These are phyloP conservation scores for Hyphantria cunea DNA, from an alignment of 1,140 invertebrate species.

Conservation along the genomic window DNA sequence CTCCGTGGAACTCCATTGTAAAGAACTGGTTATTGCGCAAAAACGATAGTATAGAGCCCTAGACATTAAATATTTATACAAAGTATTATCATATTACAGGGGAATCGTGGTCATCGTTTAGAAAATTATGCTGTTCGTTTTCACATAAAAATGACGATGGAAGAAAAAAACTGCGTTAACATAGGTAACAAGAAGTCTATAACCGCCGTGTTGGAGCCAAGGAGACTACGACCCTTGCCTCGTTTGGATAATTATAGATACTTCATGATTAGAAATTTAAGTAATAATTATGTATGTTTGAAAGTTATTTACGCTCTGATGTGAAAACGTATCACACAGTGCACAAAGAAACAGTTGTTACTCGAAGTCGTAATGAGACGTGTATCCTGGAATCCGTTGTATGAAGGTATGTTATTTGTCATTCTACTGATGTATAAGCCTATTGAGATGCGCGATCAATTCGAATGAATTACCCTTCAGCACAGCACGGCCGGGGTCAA, in stretches of 20 bases:
- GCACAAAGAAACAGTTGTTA: too few species aligned
- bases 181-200: slow-evolving; percentile 1
- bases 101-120: slow-evolving; percentile 76
- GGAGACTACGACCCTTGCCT: slow-evolving; percentile 13
- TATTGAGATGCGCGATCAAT: slow-evolving; percentile 51
- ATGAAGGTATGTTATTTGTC: too few species aligned
- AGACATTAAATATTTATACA: slow-evolving; percentile 79
- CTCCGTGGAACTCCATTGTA: slow-evolving; percentile 56
- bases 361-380: too few species aligned
- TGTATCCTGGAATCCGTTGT: too few species aligned
- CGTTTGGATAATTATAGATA: slow-evolving; percentile 13
- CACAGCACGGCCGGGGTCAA: slow-evolving; percentile 61
- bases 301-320: background rate
- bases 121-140: slow-evolving; percentile 77
- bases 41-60: slow-evolving; percentile 70
- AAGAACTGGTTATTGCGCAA: slow-evolving; percentile 69
- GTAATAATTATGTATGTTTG: background rate
- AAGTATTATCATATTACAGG: slow-evolving; percentile 80
- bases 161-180: slow-evolving; percentile 42
- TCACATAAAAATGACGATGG: slow-evolving; percentile 60
- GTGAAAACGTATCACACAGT: background rate
- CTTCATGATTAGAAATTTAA: too few species aligned
- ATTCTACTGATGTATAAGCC: slow-evolving; percentile 12
- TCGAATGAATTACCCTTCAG: slow-evolving; percentile 67
- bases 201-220: background rate